Evolutionary conservation across 2,797 vertebrate species (phyloP), one percentile per base, ranked within the genome.

Genomic region (Coendou prehensilis): DNA sequence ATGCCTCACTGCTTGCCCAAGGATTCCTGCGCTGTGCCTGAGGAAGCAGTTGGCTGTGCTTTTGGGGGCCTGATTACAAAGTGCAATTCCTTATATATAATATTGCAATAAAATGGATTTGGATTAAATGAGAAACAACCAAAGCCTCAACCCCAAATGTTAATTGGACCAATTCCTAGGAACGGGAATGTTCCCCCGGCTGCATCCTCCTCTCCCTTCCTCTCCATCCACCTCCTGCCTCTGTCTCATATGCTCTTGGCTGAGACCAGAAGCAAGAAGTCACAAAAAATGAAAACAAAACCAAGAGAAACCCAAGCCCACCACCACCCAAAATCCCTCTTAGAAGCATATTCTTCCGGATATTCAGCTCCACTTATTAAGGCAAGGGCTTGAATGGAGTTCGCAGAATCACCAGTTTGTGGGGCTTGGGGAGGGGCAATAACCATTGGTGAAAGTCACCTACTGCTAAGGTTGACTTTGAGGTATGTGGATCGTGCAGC

Each of bases 381-480:
- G 67, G 63, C 41, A 92, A 30, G 95, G 30, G 41, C 30, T 59
- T 41, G 50, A 91, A 85, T 17, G 54, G 0, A 1, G 47, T 84
- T 78, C n/a, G 54, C 28, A 89, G 85, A 92, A 84, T 47, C 22
- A 13, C 26, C 30, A 4, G 18, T 84, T 79, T 82, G 59, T 26
- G 11, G 64, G 52, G 5, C 23, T 59, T 22, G 1, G 20, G 14
- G 7, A 47, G 14, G 64, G 45, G 2, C 30, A 45, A 5, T 57
- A 85, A 26, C 15, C 45, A 54, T 91, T 71, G 50, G 47, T 87
- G 63, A 64, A 61, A 92, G 57, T 80, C 56, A 64, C 8, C 20
- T 11, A 86, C 56, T 76, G 86, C 41, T 63, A 28, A 56, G 67
- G 73, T 94, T 93, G 93, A 64, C 78, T 87, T 37, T 64, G 14